These are phyloP conservation scores for Drosophila crucigera DNA, from an alignment of 2,888 invertebrate species.

Conservation along the genomic window DNA sequence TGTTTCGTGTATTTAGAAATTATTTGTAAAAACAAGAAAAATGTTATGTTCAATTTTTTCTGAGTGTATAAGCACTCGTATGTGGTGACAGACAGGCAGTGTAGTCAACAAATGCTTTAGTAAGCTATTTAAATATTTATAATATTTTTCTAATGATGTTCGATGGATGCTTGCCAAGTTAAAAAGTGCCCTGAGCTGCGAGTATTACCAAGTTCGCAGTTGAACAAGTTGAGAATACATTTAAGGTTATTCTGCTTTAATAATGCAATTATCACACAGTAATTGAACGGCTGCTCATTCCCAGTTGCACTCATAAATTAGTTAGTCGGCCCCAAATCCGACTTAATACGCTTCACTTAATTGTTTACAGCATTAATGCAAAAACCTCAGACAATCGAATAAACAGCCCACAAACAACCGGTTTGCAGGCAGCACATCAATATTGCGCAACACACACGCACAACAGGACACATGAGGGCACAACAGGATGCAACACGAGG, in stretches of 20 bases:
- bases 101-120: conserved; percentile 64
- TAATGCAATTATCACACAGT: conserved; percentile 22
- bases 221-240: not conserved
- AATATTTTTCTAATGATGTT: conserved; percentile 71
- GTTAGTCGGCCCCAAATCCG: conserved; percentile 72
- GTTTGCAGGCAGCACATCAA: conserved; percentile 54
- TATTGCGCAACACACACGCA: conserved; percentile 45
- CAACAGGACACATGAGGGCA: conserved; percentile 14
- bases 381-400: conserved; percentile 78
- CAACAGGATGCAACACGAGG: conserved; percentile 51
- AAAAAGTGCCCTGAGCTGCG: not conserved
- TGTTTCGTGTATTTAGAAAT: not conserved
- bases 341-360: conserved; percentile 81
- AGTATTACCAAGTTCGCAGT: not conserved
- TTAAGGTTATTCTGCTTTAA: conserved; percentile 14
- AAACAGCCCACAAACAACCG: conserved; percentile 56
- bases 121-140: conserved; percentile 83
- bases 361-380: conserved; percentile 81
- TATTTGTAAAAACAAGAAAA: not conserved
- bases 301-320: conserved; percentile 64
- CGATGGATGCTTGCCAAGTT: conserved; percentile 22
- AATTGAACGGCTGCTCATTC: not conserved
- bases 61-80: not conserved
- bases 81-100: not conserved
- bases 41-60: not conserved